Percentiles rank a stretch among this genome's conserved stretches.
These are phyloP conservation scores for Genyomyrus donnyi DNA, from an alignment of 2,113 vertebrate species.

Conservation along the genomic window DNA sequence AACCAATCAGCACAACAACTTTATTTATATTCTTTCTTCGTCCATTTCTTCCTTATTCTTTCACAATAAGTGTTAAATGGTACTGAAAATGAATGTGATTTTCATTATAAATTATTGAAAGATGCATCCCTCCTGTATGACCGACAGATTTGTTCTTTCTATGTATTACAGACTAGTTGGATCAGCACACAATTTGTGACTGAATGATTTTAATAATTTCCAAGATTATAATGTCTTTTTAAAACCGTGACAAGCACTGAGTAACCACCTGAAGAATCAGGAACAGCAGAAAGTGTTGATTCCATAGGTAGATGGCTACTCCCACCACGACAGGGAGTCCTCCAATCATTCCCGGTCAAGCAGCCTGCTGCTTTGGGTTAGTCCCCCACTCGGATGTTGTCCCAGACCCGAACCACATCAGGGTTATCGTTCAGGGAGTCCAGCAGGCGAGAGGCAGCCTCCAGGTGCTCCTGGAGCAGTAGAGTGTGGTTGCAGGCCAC, in stretches of 20 bases:
- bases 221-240: not conserved
- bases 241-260: not conserved
- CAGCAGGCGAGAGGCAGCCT: slow-evolving; percentile 57
- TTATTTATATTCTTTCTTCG: not conserved
- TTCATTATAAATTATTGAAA: not conserved
- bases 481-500: slow-evolving; percentile 49
- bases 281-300: not conserved
- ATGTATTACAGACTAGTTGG: not conserved
- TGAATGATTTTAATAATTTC: not conserved
- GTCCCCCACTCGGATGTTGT: slow-evolving; percentile 66
- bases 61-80: not conserved
- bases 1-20: not conserved
- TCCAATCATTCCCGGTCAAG: not conserved
- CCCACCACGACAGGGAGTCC: not conserved
- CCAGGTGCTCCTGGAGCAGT: slow-evolving; percentile 59
- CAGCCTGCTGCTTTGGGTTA: slow-evolving; percentile 25
- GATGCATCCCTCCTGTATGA: not conserved
- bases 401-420: slow-evolving; percentile 72
- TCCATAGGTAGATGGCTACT: not conserved
- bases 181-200: not conserved
- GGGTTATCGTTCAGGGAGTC: slow-evolving; percentile 54
- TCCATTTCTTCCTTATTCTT: not conserved
- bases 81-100: not conserved
- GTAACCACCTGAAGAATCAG: not conserved
- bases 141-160: not conserved